Base-by-base conservation (phyloP, 1,140 invertebrate species). In the Aphelenchoides besseyi region DNA sequence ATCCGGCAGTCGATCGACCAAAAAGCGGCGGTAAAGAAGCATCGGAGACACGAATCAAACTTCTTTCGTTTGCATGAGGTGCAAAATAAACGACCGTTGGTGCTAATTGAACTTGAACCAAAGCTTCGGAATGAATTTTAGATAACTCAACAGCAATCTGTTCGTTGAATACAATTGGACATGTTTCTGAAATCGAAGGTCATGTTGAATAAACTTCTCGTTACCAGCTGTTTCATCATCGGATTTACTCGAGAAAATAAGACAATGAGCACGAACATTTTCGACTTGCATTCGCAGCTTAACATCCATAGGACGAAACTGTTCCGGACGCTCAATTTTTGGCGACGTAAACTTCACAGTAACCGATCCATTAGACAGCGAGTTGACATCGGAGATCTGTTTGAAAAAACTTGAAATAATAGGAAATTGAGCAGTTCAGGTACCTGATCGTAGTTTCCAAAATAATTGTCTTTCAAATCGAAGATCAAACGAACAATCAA, bases 81-180 rank as follows among this genome's bases (percentile, higher is more conserved):
- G 26, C 23, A 37, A 73, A 73, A 53, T 73, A 61, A 29, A 71
- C 69, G 12, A 61, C 55, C 9, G 63, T 66, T 1, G 63, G 63
- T 23, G 63, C 63, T 33, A 66, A 35, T 3, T 66, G 63, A 53
- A 87, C 76, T 72, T 88, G 87, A 32, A 88, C 81, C 54, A 85
- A 84, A 5, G 86, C 86, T 74, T 87, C 86, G 29, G 74, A 70
- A 73, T 85, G 86, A 3, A 76, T 75, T 69, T 88, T 88, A 67
- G 86, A 85, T 76, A 88, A 76, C 78, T 88, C 87, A 76, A 88
- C 86, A 30, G 82, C 85, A 9, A 88, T 64, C 68, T 86, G 78
- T 72, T 88, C 86, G 8, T 86, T 74, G 72, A 84, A 85, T 8
- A 86, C 75, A 62, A 84, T 82, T 1, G 87, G 87, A 74, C 87